Percentiles rank a stretch among this genome's conserved stretches.
Conservation (phyloP, 2,113 vertebrate genomes). For the Hyperopisus bebe region DNA sequence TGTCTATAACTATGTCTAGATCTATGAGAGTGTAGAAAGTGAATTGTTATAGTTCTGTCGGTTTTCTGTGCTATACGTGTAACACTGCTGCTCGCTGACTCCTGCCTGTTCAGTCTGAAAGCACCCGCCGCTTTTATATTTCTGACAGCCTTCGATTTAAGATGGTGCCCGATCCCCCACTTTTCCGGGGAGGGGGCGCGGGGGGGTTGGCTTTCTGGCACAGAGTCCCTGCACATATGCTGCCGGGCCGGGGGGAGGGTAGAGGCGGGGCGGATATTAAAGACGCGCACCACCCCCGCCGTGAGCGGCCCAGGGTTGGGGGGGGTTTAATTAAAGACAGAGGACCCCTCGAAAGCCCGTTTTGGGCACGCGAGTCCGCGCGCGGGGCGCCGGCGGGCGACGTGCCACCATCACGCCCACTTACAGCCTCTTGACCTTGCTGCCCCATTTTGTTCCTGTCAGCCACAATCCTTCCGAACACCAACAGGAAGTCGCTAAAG, state of each 20-base stretch:
- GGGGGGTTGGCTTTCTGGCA: neutral
- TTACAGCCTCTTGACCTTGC: constrained; percentile 17
- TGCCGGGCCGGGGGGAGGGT: constrained; percentile 8
- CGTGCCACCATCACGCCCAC: constrained; percentile 1
- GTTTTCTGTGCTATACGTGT: neutral
- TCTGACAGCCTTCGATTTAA: constrained; percentile 5
- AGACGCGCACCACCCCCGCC: neutral
- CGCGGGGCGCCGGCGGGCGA: neutral
- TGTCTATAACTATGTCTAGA: neutral
- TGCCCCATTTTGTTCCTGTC: constrained; percentile 12
- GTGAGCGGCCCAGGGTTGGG: neutral
- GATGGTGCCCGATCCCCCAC: neutral
- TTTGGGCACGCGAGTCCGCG: neutral
- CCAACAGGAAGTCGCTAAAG: neutral
- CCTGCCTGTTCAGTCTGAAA: neutral
- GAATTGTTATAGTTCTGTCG: neutral
- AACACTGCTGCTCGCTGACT: neutral
- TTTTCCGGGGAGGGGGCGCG: neutral
- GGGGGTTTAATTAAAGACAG: constrained; percentile 26
- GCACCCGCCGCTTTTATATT: neutral
- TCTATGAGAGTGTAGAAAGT: neutral
- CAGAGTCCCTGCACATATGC: constrained; percentile 17
- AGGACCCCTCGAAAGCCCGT: constrained; percentile 4
- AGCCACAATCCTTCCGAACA: neutral
- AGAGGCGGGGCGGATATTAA: constrained; percentile 18